Evolutionary conservation across 2,113 vertebrate genomes (phyloP), one percentile per base, ranked within the genome.

Genomic region (Platycercus adscitus): DNA sequence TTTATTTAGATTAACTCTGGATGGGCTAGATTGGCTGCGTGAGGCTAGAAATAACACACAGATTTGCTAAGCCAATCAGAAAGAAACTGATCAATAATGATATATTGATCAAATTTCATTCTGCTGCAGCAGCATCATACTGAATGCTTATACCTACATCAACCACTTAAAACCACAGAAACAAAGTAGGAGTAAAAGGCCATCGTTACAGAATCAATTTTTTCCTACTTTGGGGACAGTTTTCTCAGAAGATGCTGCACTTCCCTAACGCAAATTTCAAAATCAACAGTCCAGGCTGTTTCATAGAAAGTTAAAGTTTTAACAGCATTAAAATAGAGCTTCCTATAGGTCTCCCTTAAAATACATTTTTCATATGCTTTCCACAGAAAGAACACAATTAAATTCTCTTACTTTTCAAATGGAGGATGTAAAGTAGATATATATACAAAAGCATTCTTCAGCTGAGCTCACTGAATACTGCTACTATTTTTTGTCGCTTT

Each of bases 71-170:
- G 44, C 47, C 90, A 88, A 81, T 96, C 86, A 94, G 80, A 88
- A 93, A 82, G 77, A 83, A 61, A 69, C 83, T 79, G 81, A 90
- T 96, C 96, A 81, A 95, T 96, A 96, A 91, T 89, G 96, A 97
- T 95, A 72, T 81, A 97, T 93, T 92, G 88, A 97, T 91, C 93
- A 86, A 94, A 94, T 95, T 93, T 91, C 65, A 41, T 81, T 92
- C 61, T 91, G 64, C 81, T 81, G 72, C 88, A 96, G 72, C 60
- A 95, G 60, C 86, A 91, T 79, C 77, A 84, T 56, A 44, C 52
- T 71, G 82, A 93, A 81, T 84, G 35, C 86, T 84, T 79, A n/a
- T 41, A 93, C 58, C 81, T 83, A 65, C 52, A 21, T 88, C 92
- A 94, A 86, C 80, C 50, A 65, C 92, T 96, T 91, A 95, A 73